Evolutionary conservation across 2,888 invertebrate species (phyloP).

Genomic region (Cephalotes varians): DNA sequence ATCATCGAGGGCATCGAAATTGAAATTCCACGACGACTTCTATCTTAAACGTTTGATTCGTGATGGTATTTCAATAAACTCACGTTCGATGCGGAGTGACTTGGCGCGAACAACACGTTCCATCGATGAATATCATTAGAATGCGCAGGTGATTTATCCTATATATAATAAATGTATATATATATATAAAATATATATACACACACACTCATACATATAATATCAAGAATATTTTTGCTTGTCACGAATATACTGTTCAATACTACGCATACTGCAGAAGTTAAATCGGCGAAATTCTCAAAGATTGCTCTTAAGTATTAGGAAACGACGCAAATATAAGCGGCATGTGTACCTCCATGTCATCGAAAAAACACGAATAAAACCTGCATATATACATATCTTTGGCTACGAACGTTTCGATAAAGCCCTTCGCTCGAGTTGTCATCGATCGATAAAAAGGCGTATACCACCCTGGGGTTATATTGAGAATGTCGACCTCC

Average conservation of each 20-base stretch:
- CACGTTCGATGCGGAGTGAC: conserved; percentile 56
- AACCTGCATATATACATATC: conserved; percentile 56
- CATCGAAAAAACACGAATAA: conserved; percentile 54
- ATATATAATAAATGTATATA: too few relatives aligned
- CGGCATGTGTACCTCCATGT: not conserved
- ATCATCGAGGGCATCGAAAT: conserved; percentile 77
- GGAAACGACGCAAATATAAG: not conserved
- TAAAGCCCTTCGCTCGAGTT: conserved; percentile 55
- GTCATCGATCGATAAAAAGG: conserved; percentile 67
- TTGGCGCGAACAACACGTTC: conserved; percentile 51
- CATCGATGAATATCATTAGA: conserved; percentile 15
- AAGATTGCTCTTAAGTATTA: not conserved
- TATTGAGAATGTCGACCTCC: conserved; percentile 46
- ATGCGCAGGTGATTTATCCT: not conserved
- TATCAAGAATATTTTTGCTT: not conserved
- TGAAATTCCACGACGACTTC: conserved; percentile 80
- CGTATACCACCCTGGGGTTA: conserved; percentile 23
- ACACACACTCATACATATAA: not conserved
- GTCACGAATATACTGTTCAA: not conserved
- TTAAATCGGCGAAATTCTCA: conserved; percentile 1
- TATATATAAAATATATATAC: too few relatives aligned
- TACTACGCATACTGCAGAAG: not conserved
- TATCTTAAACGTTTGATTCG: conserved; percentile 79
- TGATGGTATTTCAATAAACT: conserved; percentile 84
- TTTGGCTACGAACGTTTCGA: conserved; percentile 57